Percentiles rank a stretch among this genome's conserved stretches.
Conservation (phyloP, 1,140 invertebrate species). For the Bombus waltoni region DNA sequence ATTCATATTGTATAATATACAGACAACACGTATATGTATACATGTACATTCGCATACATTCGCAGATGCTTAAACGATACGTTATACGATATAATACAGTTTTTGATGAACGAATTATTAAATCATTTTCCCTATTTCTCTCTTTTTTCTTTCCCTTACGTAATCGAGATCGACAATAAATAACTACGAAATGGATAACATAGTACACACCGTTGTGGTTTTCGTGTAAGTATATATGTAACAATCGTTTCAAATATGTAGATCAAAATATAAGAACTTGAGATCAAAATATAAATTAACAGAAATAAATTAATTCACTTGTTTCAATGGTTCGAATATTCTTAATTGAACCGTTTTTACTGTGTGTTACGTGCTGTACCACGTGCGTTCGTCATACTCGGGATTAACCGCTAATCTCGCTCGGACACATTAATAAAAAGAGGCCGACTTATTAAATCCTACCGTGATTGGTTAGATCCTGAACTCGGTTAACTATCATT, state of each 20-base stretch:
- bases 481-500: background rate
- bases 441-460: background rate
- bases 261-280: background rate
- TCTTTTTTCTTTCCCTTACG: background rate
- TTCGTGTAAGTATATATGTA: conserved; percentile 11
- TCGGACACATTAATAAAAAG: background rate
- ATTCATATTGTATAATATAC: background rate
- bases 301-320: background rate
- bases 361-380: background rate
- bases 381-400: background rate
- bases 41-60: background rate
- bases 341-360: background rate
- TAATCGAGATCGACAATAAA: background rate
- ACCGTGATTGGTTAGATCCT: background rate
- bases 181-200: background rate
- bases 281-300: background rate
- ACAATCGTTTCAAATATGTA: background rate
- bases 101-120: background rate
- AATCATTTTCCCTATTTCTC: background rate
- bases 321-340: background rate
- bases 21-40: background rate
- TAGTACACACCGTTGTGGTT: no score
- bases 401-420: background rate
- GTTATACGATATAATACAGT: background rate
- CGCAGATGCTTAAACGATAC: background rate